These are phyloP conservation scores for Octonoba sinensis DNA, from an alignment of 2,888 invertebrate genomes.

Conservation along the genomic window DNA sequence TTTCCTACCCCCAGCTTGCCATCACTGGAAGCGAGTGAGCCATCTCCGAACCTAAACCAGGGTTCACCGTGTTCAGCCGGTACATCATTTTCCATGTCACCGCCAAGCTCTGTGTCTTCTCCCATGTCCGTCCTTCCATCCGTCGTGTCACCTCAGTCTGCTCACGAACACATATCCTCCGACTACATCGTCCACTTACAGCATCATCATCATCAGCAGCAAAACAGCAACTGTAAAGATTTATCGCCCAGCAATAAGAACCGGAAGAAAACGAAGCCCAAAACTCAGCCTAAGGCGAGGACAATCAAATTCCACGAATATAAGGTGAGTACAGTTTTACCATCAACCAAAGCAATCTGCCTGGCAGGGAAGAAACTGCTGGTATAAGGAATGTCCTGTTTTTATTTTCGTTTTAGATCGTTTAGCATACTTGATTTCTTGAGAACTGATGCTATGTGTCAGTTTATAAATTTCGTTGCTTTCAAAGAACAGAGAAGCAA, in stretches of 20 bases:
- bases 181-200: constrained; percentile 32
- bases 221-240: constrained; percentile 13
- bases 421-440: no score
- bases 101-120: constrained; percentile 57
- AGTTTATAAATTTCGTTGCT: no score
- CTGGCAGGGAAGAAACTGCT: not conserved
- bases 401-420: no score
- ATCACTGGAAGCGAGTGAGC: constrained; percentile 59
- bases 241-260: constrained; percentile 46
- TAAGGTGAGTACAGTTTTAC: constrained; percentile 75
- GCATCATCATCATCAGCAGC: constrained; percentile 22
- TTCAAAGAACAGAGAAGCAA: no score
- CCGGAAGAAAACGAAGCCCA: constrained; percentile 84
- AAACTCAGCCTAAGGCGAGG: constrained; percentile 83
- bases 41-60: constrained; percentile 52
- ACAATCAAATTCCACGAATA: constrained; percentile 98
- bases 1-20: constrained; percentile 39
- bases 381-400: no score
- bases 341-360: no score
- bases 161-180: constrained; percentile 12
- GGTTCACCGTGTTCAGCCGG: constrained; percentile 53
- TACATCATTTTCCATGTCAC: constrained; percentile 59
- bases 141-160: constrained; percentile 37
- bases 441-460: no score
- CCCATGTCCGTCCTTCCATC: constrained; percentile 39